These are phyloP conservation scores for Megalonaias nervosa DNA, from an alignment of 1,140 invertebrate genomes.

Conservation along the genomic window DNA sequence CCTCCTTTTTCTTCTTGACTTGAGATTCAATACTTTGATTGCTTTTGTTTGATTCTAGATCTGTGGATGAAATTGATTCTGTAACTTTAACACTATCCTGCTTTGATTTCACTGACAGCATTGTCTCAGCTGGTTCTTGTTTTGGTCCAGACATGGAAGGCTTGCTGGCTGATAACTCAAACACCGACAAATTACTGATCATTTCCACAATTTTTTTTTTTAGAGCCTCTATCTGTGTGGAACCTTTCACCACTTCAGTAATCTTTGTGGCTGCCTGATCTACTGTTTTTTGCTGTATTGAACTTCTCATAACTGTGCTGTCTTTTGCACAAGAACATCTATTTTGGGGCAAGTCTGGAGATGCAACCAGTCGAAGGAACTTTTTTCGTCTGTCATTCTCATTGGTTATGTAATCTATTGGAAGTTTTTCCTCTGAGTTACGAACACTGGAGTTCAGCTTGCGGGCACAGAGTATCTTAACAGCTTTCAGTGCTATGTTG, in stretches of 20 bases:
- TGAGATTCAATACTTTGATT: too few relatives aligned
- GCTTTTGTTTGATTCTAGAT: too few relatives aligned
- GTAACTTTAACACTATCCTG: background rate
- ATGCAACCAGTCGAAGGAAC: constrained; percentile 42
- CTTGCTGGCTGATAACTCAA: constrained; percentile 23
- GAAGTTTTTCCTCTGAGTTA: constrained; percentile 51
- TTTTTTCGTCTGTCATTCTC: constrained; percentile 53
- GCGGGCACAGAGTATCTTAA: constrained; percentile 49
- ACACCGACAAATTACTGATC: constrained; percentile 43
- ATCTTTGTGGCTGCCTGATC: background rate
- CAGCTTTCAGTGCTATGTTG: constrained; percentile 48
- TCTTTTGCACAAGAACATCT: background rate
- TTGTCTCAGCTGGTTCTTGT: constrained; percentile 1
- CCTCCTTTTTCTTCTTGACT: background rate
- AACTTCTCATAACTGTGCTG: background rate
- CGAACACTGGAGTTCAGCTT: constrained; percentile 40
- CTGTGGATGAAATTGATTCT: background rate
- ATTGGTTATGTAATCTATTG: constrained; percentile 48
- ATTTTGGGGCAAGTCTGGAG: constrained; percentile 4
- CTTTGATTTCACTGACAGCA: background rate
- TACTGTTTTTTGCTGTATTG: constrained; percentile 15
- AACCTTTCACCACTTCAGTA: constrained; percentile 17
- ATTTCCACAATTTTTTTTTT: constrained; percentile 37
- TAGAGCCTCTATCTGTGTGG: constrained; percentile 18
- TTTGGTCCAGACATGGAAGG: constrained; percentile 37